Base-by-base conservation (phyloP, 2,113 vertebrate genomes). In the Nycticorax nycticorax region DNA sequence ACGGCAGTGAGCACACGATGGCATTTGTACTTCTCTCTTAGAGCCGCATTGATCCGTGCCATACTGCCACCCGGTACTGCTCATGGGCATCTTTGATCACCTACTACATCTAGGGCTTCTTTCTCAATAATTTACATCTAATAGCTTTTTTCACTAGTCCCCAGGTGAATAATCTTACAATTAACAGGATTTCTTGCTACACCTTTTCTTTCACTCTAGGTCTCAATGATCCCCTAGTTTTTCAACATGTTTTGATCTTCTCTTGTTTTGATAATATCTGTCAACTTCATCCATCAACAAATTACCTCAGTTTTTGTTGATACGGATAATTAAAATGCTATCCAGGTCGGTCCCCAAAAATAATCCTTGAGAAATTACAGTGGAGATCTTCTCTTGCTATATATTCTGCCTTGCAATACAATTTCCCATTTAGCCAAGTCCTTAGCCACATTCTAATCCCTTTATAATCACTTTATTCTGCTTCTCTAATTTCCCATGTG, bases 401-500 rank as follows among this genome's bases (percentile, higher is more conserved):
- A 76, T 55, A 52, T 92, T 93, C 87, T 85, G 89, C 53, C 66
- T 85, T 53, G 62, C 89, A 89, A 88, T 88, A 93, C 81, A 43
- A 94, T 96, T 96, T 96, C 96, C 96, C 94, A 92, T 88, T 95
- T 89, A 97, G 92, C 78, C 92, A 71, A 89, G 94, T 92, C 92
- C 95, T 96, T 33, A 89, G 89, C 93, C 89, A 91, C 91, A 67
- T 96, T 87, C 94, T 97, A 96, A 97, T 97, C 94, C 96, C 93
- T 93, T 96, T 83, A 89, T 97, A 97, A 97, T 97, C 96, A 96
- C 94, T 97, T 95, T 95, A 96, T 94, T 92, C 96, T 95, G 87
- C 93, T 89, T 73, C 92, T 89, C 94, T 97, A 96, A 97, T 97
- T 97, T 97, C 96, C 96, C 96, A 95, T 93, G 96, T 96, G 96